Evolutionary conservation across 1,140 invertebrate species (phyloP), one percentile per base, ranked within the genome.

Genomic region (Hirudo medicinalis): DNA sequence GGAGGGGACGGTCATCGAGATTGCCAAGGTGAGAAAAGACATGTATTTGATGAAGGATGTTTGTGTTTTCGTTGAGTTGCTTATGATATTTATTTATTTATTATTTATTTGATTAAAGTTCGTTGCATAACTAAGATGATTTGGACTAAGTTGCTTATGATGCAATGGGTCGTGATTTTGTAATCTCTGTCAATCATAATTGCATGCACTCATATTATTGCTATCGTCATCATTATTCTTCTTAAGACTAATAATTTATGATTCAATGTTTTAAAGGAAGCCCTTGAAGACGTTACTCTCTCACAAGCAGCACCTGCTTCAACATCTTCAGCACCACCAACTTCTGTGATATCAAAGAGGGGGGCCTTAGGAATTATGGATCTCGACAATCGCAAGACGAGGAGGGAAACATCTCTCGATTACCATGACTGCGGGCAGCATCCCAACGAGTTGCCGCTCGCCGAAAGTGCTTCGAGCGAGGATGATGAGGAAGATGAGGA

Each of bases 1-100:
- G 49, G 54, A 74, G 13, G 43, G 43, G 72, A 76, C 6, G 67
- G 71, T 49, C 43, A 63, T 63, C 15, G 57, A 63, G 29, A 63
- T 63, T 25, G 57, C 22, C 22, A 63, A 63, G 57, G 57, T 63
- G 9, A 13, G 57, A 25, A 11, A 25, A 13, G 2, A 25, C 25
- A 3, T 57, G 20, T 4, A 25, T 63, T 63, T 63, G 3, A 63
- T 63, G 9, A 1, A 20, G 13, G 9, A 63, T 63, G 55, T 60
- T 60, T 60, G 55, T 15, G 4, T 63, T 22, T 9, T 57, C 9
- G 54, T 36, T 6, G 54, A n/a, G 54, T 57, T 57, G 54, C 9
- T n/a, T 20, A 57, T 57, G 54, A n/a, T 57, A n/a, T n/a, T n/a
- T n/a, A n/a, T n/a, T n/a, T n/a, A n/a, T n/a, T n/a, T n/a, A n/a